Conservation (phyloP, 92 coral and sea anemone species). For the Epizoanthus scotinus region DNA sequence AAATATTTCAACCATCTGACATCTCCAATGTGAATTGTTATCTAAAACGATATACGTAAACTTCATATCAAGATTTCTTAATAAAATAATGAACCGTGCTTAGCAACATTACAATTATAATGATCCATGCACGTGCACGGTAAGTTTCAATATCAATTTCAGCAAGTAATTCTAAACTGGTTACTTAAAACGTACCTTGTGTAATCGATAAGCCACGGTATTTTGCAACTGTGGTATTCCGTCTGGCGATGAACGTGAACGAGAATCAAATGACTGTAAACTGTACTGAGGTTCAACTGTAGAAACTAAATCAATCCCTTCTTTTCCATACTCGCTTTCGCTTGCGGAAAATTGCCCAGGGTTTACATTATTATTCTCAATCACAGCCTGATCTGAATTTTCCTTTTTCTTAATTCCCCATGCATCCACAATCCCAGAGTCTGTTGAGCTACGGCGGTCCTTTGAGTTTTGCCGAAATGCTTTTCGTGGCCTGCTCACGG, state of each 20-base stretch:
- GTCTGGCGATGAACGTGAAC: conserved; percentile 47
- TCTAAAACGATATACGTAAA: no score
- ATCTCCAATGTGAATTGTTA: no score
- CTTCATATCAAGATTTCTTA: no score
- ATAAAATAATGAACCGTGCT: neutral
- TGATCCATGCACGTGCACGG: neutral
- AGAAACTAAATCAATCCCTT: conserved; percentile 70
- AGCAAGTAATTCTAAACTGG: neutral
- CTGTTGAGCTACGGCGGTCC: conserved; percentile 27
- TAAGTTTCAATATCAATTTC: neutral
- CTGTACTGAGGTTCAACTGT: conserved; percentile 25
- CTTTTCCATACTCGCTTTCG: conserved; percentile 68
- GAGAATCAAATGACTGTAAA: conserved; percentile 5
- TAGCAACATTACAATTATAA: neutral
- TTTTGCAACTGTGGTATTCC: conserved; percentile 1
- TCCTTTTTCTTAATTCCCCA: conserved; percentile 51
- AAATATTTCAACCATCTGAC: no score
- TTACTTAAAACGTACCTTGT: conserved; percentile 44
- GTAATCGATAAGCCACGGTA: conserved; percentile 22
- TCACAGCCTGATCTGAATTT: neutral
- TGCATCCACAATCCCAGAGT: conserved; percentile 53
- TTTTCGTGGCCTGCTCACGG: conserved; percentile 27
- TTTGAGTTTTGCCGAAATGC: conserved; percentile 23
- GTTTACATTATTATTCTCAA: conserved; percentile 8
- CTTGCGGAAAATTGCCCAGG: neutral